A percentile compares a stretch with the other conserved stretches of the same genome.
These are phyloP conservation scores for Sceloporus tristichus DNA, from an alignment of 2,113 vertebrate species.

Conservation along the genomic window DNA sequence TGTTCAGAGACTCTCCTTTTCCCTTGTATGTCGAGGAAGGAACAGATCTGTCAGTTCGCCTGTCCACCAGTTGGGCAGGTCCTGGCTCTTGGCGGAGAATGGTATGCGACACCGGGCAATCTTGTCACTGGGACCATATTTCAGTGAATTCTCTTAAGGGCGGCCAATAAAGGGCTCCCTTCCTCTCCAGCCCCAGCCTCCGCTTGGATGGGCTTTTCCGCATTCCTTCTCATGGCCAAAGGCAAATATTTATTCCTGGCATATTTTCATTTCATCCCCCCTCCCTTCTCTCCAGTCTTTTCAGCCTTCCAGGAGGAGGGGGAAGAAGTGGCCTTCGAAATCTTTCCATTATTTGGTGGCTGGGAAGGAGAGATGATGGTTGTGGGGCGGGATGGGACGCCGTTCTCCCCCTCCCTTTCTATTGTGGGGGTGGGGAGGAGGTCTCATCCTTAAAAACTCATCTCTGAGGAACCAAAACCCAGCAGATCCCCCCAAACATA, in stretches of 20 bases:
- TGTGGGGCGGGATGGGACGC: background rate
- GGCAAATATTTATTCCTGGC: conserved; percentile 80
- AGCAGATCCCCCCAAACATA: too few relatives aligned
- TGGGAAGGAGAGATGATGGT: background rate
- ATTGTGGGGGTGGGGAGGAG: background rate
- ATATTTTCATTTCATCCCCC: conserved; percentile 66
- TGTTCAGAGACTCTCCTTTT: conserved; percentile 63
- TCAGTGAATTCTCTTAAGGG: conserved; percentile 19
- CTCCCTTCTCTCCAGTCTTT: conserved; percentile 51
- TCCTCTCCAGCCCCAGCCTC: conserved; percentile 41
- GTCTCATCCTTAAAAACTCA: conserved; percentile 47
- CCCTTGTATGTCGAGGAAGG: conserved; percentile 70
- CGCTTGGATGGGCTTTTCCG: conserved; percentile 57
- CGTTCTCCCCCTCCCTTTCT: conserved; percentile 38
- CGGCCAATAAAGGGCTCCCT: conserved; percentile 53
- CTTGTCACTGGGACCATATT: conserved; percentile 35
- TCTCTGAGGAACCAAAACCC: conserved; percentile 11
- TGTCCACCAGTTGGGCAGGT: conserved; percentile 35
- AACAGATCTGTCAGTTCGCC: conserved; percentile 66
- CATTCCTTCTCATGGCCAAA: conserved; percentile 74
- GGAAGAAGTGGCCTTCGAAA: conserved; percentile 47
- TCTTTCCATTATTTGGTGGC: conserved; percentile 29
- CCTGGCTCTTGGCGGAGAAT: conserved; percentile 33
- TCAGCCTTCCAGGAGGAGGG: conserved; percentile 41
- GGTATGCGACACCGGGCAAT: conserved; percentile 44